Percentiles rank a stretch among this genome's conserved stretches.
These are phyloP conservation scores for Tauraco erythrolophus DNA, from an alignment of 2,113 vertebrate genomes.

Conservation along the genomic window DNA sequence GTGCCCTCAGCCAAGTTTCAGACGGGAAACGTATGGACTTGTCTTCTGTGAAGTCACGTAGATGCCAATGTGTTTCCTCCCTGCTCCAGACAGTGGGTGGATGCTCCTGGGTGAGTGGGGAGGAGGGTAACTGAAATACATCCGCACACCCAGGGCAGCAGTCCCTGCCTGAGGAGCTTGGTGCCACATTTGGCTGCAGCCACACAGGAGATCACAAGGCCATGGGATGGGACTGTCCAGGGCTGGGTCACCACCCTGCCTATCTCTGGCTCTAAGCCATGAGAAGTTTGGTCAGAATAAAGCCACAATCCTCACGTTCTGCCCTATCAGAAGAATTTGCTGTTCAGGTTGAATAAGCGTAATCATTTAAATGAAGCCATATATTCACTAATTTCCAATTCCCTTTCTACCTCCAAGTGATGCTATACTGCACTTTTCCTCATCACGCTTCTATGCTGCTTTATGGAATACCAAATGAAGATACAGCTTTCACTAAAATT, in stretches of 20 bases:
- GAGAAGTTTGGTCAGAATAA: background rate
- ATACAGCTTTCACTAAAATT: background rate
- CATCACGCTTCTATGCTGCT: background rate
- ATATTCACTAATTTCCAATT: background rate
- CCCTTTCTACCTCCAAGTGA: background rate
- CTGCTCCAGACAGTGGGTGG: rapidly evolving
- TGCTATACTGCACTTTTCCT: background rate
- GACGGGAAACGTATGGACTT: background rate
- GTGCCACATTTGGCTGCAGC: background rate
- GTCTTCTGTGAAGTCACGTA: background rate
- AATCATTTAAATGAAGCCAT: background rate
- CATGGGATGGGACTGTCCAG: background rate
- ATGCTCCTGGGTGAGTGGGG: rapidly evolving
- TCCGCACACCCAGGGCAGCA: background rate
- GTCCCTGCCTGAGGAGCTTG: background rate
- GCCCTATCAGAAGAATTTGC: background rate
- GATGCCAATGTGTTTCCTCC: background rate
- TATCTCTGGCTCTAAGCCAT: background rate
- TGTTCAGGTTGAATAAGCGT: background rate
- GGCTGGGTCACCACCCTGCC: background rate
- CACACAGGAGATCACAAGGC: background rate
- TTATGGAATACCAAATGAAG: background rate
- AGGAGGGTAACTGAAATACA: background rate
- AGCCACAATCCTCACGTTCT: background rate
- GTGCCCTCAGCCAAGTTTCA: background rate